Percentiles rank a stretch among this genome's conserved stretches.
These are phyloP conservation scores for Holothuria scabra DNA, from an alignment of 53 echinoderm and acorn worm genomes.

Conservation along the genomic window DNA sequence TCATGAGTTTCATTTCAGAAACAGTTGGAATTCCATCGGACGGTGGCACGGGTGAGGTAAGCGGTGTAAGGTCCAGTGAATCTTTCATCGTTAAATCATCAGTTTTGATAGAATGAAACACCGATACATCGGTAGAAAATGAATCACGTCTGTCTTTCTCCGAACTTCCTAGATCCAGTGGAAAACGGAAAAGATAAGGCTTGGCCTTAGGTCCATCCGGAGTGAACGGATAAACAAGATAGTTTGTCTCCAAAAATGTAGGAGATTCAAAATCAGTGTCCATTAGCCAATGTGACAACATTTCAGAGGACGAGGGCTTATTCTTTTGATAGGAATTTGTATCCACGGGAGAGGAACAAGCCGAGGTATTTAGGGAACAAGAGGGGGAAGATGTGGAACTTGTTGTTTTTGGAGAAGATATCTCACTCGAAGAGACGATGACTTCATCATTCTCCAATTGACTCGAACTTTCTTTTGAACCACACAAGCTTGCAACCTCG, in stretches of 20 bases:
- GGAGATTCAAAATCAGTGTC: constrained; percentile 3
- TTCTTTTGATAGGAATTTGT: too few relatives aligned
- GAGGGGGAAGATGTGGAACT: too few relatives aligned
- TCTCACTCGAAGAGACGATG: too few relatives aligned
- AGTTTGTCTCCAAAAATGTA: constrained; percentile 38
- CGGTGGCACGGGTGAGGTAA: constrained; percentile 22
- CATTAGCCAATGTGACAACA: constrained; percentile 12
- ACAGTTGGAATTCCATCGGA: constrained; percentile 16
- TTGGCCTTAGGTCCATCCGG: constrained; percentile 36
- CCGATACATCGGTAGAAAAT: constrained; percentile 13
- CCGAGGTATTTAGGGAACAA: too few relatives aligned
- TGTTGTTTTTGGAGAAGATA: too few relatives aligned
- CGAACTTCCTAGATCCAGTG: constrained; percentile 4
- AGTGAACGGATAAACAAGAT: constrained; percentile 15
- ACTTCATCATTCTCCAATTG: too few relatives aligned
- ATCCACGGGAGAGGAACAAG: too few relatives aligned
- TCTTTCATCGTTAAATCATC: neutral
- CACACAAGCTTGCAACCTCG: too few relatives aligned
- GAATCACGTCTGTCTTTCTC: constrained; percentile 24
- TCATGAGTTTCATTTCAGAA: constrained; percentile 41
- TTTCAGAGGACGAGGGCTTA: constrained; percentile 11
- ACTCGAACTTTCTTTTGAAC: too few relatives aligned
- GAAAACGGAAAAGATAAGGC: constrained; percentile 45
- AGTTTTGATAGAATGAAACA: neutral
- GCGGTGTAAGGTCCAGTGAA: neutral